phyloP scores from a whole-genome alignment of 2,113 vertebrate genomes.

The Redunca redunca region DNA sequence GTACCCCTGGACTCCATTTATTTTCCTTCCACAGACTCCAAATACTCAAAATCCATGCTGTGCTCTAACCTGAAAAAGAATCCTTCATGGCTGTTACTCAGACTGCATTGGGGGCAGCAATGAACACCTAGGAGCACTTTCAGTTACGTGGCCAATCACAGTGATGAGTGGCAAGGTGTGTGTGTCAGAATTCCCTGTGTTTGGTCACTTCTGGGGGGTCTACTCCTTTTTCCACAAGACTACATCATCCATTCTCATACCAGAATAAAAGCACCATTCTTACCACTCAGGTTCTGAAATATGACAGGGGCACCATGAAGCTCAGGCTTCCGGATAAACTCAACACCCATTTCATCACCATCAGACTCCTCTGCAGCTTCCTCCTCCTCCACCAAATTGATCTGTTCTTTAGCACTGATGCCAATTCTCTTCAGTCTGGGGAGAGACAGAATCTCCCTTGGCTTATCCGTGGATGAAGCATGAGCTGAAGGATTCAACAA shows the following conservation, averaged over 20 bases:
- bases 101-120: not conserved
- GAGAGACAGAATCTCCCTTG: conserved; percentile 6
- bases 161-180: not conserved
- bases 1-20: not conserved
- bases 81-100: not conserved
- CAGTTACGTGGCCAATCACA: too few relatives aligned
- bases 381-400: conserved; percentile 34
- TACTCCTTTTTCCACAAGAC: not conserved
- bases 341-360: conserved; percentile 27
- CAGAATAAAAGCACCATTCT: conserved; percentile 2
- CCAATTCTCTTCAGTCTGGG: conserved; percentile 30
- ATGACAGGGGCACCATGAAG: conserved; percentile 48
- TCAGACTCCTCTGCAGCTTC: conserved; percentile 51
- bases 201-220: not conserved
- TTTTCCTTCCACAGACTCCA: not conserved
- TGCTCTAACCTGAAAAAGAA: not conserved
- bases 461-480: conserved; percentile 21
- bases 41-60: not conserved
- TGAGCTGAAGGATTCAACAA: conserved; percentile 65
- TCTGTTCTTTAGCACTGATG: conserved; percentile 18
- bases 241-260: not conserved
- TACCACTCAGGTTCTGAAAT: conserved; percentile 73
- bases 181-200: not conserved
- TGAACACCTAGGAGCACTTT: not conserved
- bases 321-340: conserved; percentile 55